Conservation (phyloP, 2,888 invertebrate genomes). For the Heteromurus nitidus region DNA sequence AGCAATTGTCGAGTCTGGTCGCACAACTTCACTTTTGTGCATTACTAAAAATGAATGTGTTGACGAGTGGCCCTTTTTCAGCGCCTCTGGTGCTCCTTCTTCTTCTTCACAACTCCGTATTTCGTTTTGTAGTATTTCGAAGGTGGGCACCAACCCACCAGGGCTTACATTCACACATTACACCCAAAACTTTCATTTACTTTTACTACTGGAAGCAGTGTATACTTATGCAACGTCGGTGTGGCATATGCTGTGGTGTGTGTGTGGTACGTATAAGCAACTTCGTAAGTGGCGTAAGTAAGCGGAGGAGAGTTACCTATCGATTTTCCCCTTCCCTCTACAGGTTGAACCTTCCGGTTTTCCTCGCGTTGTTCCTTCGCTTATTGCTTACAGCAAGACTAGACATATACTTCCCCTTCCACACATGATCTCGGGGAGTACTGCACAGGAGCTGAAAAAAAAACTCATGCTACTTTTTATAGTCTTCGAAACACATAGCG, state of each 20-base stretch:
- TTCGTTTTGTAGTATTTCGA: neutral
- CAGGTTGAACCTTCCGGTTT: slow-evolving; percentile 27
- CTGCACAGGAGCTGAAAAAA: too few species aligned
- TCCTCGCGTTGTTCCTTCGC: slow-evolving; percentile 2
- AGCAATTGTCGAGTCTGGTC: too few species aligned
- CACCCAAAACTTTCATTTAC: neutral
- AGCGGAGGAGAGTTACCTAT: slow-evolving; percentile 18
- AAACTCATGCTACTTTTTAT: too few species aligned
- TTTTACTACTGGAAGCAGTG: neutral
- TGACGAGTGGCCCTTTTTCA: slow-evolving; percentile 3
- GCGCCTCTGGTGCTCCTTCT: too few species aligned
- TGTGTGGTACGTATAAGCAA: neutral
- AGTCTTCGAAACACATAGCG: too few species aligned
- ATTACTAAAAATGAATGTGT: slow-evolving; percentile 22
- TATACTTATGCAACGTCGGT: too few species aligned
- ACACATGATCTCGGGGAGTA: too few species aligned
- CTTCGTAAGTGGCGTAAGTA: too few species aligned
- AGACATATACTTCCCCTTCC: too few species aligned
- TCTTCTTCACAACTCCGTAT: too few species aligned
- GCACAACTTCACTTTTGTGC: slow-evolving; percentile 1
- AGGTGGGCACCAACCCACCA: neutral
- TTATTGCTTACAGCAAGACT: too few species aligned
- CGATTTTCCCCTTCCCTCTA: slow-evolving; percentile 37
- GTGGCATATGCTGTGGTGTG: too few species aligned
- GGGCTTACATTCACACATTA: neutral